Conservation (phyloP, 2,888 invertebrate genomes). For the Macrosiphum euphorbiae region DNA sequence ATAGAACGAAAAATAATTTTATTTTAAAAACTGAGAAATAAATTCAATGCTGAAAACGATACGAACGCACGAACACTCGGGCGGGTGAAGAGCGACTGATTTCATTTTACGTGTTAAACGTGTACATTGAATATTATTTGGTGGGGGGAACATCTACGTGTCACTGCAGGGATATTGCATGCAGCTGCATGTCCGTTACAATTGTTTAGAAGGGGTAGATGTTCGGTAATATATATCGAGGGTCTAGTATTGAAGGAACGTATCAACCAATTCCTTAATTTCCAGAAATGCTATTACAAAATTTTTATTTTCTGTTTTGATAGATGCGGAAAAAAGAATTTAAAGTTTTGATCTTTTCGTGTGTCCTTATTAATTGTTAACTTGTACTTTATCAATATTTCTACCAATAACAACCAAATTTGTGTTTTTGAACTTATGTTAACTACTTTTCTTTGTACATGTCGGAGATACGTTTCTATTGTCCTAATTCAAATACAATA, state of each 20-base stretch:
- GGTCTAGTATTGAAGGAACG: not conserved
- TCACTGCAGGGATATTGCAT: no score
- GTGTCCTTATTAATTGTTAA: conserved; percentile 24
- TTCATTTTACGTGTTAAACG: no score
- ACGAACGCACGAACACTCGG: no score
- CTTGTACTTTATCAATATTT: conserved; percentile 17
- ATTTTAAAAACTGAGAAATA: no score
- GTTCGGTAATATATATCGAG: no score
- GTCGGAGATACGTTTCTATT: not conserved
- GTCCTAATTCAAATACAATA: conserved; percentile 14
- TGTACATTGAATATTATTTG: no score
- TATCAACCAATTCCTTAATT: conserved; percentile 2
- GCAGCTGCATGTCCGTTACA: no score
- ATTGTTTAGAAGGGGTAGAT: no score
- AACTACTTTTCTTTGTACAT: conserved; percentile 17
- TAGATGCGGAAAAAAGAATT: not conserved
- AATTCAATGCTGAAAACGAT: no score
- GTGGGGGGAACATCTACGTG: no score
- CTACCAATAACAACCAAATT: conserved; percentile 18
- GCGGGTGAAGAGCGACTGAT: no score
- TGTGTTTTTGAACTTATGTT: conserved; percentile 23
- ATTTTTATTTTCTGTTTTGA: not conserved
- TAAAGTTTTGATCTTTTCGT: conserved; percentile 4
- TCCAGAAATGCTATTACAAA: not conserved
- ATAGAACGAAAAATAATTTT: no score